These are phyloP conservation scores for Drosophila sp. DNA, from an alignment of 1,140 invertebrate genomes.

Conservation along the genomic window DNA sequence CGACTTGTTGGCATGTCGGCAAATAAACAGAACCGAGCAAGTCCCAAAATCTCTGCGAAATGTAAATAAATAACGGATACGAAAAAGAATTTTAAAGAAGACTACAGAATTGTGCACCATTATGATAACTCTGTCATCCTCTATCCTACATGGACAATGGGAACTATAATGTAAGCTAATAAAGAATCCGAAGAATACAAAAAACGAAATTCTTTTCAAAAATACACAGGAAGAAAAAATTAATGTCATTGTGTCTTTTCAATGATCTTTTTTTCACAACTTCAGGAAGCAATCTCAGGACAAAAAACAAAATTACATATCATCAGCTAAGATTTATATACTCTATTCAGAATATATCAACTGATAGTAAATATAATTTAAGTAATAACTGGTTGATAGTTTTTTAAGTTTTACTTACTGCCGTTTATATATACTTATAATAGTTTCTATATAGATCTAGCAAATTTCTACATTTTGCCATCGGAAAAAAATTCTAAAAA, in stretches of 20 bases:
- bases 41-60: constrained; percentile 6
- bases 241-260: not conserved
- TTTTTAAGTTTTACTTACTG: too few species aligned
- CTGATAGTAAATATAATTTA: too few species aligned
- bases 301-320: too few species aligned
- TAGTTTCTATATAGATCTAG: too few species aligned
- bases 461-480: too few species aligned
- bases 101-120: not conserved
- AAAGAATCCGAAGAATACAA: not conserved
- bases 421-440: too few species aligned
- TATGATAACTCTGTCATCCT: constrained; percentile 6
- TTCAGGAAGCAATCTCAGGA: not conserved
- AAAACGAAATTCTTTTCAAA: not conserved
- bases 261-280: constrained; percentile 9
- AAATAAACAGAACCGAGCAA: constrained; percentile 3
- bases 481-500: too few species aligned
- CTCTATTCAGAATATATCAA: too few species aligned
- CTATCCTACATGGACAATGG: not conserved
- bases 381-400: too few species aligned
- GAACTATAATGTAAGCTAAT: not conserved
- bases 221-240: not conserved
- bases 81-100: not conserved
- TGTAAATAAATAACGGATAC: constrained; percentile 8
- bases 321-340: too few species aligned
- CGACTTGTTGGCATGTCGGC: constrained; percentile 6